These are phyloP conservation scores for Noctua fimbriata DNA, from an alignment of 2,888 invertebrate genomes.

Conservation along the genomic window DNA sequence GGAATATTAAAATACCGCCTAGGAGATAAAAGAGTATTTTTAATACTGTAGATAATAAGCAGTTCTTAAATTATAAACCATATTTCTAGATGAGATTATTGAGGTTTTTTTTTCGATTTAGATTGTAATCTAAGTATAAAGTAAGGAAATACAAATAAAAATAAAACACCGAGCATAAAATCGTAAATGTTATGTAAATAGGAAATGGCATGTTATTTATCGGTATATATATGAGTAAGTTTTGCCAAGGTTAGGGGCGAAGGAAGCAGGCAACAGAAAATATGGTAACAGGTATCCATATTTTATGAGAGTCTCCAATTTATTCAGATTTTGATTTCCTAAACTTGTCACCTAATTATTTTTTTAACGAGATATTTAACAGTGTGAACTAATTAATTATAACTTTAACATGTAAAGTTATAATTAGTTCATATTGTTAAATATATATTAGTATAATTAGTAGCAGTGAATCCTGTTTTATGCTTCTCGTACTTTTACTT, in stretches of 20 bases:
- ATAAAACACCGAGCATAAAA: neutral
- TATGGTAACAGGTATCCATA: neutral
- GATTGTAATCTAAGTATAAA: neutral
- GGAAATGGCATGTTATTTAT: conserved; percentile 38
- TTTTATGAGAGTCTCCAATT: neutral
- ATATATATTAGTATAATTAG: too few species aligned
- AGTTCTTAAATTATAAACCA: neutral
- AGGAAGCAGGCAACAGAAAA: conserved; percentile 18
- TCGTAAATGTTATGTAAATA: conserved; percentile 27
- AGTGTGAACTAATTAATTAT: too few species aligned
- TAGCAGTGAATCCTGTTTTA: neutral
- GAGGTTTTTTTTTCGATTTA: neutral
- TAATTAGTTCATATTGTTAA: too few species aligned
- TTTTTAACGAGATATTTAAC: neutral
- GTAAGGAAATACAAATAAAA: conserved; percentile 13
- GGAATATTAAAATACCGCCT: too few species aligned
- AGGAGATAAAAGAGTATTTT: too few species aligned
- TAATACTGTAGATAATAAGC: neutral
- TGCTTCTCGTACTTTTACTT: neutral
- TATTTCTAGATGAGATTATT: neutral
- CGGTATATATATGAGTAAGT: neutral
- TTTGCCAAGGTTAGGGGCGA: conserved; percentile 41
- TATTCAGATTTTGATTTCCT: neutral
- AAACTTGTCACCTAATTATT: neutral
- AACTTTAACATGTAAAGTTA: too few species aligned